Evolutionary conservation across 2,888 invertebrate species (phyloP).

Genomic region (Idaea biselata): DNA sequence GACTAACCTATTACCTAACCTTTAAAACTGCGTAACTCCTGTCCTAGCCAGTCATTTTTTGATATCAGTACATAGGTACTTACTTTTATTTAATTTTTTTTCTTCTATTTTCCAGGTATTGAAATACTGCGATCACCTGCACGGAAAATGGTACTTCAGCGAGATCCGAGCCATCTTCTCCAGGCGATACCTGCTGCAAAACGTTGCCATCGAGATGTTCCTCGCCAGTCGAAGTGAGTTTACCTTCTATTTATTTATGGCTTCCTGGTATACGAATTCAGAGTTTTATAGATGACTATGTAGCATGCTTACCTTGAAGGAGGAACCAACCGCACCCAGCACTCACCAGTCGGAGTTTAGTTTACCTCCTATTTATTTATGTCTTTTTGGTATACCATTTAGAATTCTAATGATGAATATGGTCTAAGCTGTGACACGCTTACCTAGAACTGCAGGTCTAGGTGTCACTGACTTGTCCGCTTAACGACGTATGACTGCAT

Average conservation of each 20-base stretch:
- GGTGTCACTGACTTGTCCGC: too few relatives aligned
- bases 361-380: slow-evolving; percentile 34
- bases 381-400: neutral
- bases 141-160: slow-evolving; percentile 99
- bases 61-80: neutral
- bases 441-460: too few relatives aligned
- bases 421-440: too few relatives aligned
- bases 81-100: neutral
- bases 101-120: slow-evolving; percentile 85
- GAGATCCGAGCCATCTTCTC: slow-evolving; percentile 99
- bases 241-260: neutral
- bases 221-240: slow-evolving; percentile 97
- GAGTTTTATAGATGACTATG: too few relatives aligned
- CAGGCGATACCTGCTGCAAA: slow-evolving; percentile 96
- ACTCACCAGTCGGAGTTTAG: slow-evolving; percentile 98
- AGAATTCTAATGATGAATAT: too few relatives aligned
- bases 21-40: neutral
- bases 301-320: too few relatives aligned
- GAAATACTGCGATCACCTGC: slow-evolving; percentile 98
- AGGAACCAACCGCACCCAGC: too few relatives aligned
- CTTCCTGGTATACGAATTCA: neutral
- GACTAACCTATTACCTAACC: too few relatives aligned
- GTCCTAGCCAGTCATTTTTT: too few relatives aligned
- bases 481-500: too few relatives aligned
- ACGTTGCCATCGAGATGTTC: slow-evolving; percentile 98